These are phyloP conservation scores for Epinephelus coioides DNA, from an alignment of 2,797 vertebrate genomes.

Conservation along the genomic window DNA sequence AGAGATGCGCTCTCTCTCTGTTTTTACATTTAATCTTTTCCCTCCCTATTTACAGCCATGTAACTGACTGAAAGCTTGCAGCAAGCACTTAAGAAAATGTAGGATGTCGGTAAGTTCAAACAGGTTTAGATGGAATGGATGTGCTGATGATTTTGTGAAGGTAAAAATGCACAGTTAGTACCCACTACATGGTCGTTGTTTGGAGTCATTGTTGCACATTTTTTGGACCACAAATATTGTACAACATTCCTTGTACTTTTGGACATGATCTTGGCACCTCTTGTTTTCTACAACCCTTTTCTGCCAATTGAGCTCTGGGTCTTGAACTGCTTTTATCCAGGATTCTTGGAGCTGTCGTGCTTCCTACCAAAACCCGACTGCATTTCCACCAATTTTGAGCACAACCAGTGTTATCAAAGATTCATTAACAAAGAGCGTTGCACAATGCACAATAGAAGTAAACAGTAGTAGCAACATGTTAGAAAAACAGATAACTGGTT, in stretches of 20 bases:
- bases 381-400: too few relatives aligned
- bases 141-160: slow-evolving; percentile 25
- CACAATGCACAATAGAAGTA: too few relatives aligned
- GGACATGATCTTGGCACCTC: neutral
- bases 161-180: neutral
- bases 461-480: too few relatives aligned
- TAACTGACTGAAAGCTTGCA: slow-evolving; percentile 38
- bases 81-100: slow-evolving; percentile 32
- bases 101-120: slow-evolving; percentile 36
- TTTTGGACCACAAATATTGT: neutral
- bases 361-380: too few relatives aligned
- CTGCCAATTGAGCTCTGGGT: too few relatives aligned
- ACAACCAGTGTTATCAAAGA: too few relatives aligned
- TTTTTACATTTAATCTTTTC: slow-evolving; percentile 50
- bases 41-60: slow-evolving; percentile 18
- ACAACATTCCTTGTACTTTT: neutral
- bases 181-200: neutral
- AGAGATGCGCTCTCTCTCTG: slow-evolving; percentile 35
- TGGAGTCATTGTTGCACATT: neutral
- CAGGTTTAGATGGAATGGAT: slow-evolving; percentile 11
- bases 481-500: too few relatives aligned
- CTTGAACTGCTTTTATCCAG: too few relatives aligned
- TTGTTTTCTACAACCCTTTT: slow-evolving; percentile 6
- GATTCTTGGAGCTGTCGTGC: too few relatives aligned
- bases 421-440: too few relatives aligned